Conservation (phyloP, 2,797 vertebrate genomes). For the Cheirogaleus major region DNA sequence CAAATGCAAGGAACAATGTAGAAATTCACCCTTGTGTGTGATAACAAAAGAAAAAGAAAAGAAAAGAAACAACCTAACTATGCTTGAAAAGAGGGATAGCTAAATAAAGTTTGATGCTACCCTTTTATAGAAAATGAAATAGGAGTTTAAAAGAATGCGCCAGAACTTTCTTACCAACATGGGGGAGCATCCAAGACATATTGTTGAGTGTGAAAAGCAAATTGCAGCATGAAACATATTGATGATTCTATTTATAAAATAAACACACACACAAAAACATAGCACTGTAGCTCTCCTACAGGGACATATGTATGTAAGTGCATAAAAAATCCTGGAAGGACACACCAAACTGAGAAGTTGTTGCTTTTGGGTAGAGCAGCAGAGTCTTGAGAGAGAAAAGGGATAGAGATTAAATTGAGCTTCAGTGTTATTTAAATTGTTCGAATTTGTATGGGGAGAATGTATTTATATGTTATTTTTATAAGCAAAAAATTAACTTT, state of each 20-base stretch:
- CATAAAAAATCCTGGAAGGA: constrained; percentile 11
- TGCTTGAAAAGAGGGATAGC: not conserved
- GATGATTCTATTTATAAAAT: not conserved
- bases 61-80: not conserved
- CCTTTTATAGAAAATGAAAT: not conserved
- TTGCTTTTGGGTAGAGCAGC: not conserved
- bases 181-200: not conserved
- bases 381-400: not conserved
- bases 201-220: not conserved
- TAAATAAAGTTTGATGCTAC: not conserved
- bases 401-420: not conserved
- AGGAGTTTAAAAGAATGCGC: not conserved
- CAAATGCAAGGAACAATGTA: not conserved
- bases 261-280: not conserved
- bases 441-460: not conserved
- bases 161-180: not conserved
- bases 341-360: not conserved
- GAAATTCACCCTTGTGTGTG: not conserved
- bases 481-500: not conserved
- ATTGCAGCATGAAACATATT: not conserved
- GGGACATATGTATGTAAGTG: not conserved
- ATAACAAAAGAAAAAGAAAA: not conserved
- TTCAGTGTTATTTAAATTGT: not conserved
- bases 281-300: not conserved
- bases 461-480: not conserved